These are phyloP conservation scores for Endotricha flammealis DNA, from an alignment of 2,888 invertebrate species.

Conservation along the genomic window DNA sequence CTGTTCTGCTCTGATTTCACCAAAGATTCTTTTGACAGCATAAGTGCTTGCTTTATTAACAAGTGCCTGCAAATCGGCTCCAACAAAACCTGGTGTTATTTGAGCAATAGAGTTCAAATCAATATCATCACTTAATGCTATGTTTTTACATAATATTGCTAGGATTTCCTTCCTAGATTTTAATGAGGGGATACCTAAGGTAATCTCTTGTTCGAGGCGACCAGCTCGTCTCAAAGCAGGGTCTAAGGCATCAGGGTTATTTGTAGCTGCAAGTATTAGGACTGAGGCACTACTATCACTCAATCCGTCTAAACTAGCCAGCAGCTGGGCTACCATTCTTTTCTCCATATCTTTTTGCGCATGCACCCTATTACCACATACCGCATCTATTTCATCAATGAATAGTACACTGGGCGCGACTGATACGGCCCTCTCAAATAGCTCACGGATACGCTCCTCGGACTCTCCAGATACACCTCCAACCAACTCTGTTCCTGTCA, in stretches of 20 bases:
- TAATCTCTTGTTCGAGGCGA: slow-evolving; percentile 95
- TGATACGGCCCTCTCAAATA: slow-evolving; percentile 90
- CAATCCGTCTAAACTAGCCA: slow-evolving; percentile 91
- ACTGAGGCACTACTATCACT: slow-evolving; percentile 79
- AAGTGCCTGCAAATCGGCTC: slow-evolving; percentile 93
- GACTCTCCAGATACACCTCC: slow-evolving; percentile 97
- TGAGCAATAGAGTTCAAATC: slow-evolving; percentile 86
- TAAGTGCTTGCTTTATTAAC: slow-evolving; percentile 92
- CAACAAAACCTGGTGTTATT: slow-evolving; percentile 96
- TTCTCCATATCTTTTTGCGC: slow-evolving; percentile 98
- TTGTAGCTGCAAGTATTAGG: slow-evolving; percentile 96
- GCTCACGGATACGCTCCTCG: slow-evolving; percentile 92
- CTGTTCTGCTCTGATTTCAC: slow-evolving; percentile 41
- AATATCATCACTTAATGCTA: slow-evolving; percentile 84
- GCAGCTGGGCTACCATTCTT: slow-evolving; percentile 94
- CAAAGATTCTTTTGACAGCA: slow-evolving; percentile 84
- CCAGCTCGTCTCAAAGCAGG: slow-evolving; percentile 94
- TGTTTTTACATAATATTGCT: slow-evolving; percentile 81
- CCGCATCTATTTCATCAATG: slow-evolving; percentile 98
- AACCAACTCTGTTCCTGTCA: slow-evolving; percentile 94
- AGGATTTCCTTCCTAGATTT: slow-evolving; percentile 89
- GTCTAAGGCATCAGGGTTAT: slow-evolving; percentile 94
- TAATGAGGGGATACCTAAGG: slow-evolving; percentile 94
- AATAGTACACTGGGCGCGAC: slow-evolving; percentile 91
- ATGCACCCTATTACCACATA: slow-evolving; percentile 92